These are phyloP conservation scores for Brenthis ino DNA, from an alignment of 2,888 invertebrate genomes.

Conservation along the genomic window DNA sequence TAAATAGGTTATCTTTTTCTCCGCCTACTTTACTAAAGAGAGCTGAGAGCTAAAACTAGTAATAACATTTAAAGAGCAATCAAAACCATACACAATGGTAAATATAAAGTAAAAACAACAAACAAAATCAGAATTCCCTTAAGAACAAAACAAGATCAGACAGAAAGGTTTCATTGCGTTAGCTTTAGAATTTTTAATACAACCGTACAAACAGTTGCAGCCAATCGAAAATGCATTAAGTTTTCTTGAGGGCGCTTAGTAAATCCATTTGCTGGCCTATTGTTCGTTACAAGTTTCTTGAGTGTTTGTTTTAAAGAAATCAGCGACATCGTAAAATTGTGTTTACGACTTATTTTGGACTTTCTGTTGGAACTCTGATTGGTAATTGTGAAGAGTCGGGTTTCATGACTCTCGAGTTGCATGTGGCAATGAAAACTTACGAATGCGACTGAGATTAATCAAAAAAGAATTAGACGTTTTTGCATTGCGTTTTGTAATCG, in stretches of 20 bases:
- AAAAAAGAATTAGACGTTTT: too few species aligned
- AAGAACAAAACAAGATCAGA: not conserved
- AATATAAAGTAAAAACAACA: slow-evolving; percentile 2
- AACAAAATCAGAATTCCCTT: not conserved
- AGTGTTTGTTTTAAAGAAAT: slow-evolving; percentile 25
- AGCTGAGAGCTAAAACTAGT: too few species aligned
- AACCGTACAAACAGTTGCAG: slow-evolving; percentile 34
- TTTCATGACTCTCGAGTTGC: slow-evolving; percentile 17
- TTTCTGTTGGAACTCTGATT: slow-evolving; percentile 38
- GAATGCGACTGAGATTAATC: not conserved
- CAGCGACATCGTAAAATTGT: slow-evolving; percentile 27
- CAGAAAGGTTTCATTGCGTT: not conserved
- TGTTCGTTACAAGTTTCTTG: slow-evolving; percentile 31
- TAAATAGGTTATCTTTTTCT: too few species aligned
- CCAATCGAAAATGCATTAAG: slow-evolving; percentile 39
- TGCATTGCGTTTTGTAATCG: too few species aligned
- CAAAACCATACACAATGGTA: not conserved
- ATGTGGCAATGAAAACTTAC: not conserved
- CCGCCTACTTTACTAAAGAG: too few species aligned
- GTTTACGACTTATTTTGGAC: slow-evolving; percentile 36
- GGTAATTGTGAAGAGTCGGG: slow-evolving; percentile 31
- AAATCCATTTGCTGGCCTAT: slow-evolving; percentile 36
- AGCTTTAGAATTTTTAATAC: slow-evolving; percentile 28
- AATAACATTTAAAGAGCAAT: not conserved
- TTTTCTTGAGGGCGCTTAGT: slow-evolving; percentile 30